phyloP scores from a whole-genome alignment of 1,140 invertebrate genomes.

The Penaeus japonicus region DNA sequence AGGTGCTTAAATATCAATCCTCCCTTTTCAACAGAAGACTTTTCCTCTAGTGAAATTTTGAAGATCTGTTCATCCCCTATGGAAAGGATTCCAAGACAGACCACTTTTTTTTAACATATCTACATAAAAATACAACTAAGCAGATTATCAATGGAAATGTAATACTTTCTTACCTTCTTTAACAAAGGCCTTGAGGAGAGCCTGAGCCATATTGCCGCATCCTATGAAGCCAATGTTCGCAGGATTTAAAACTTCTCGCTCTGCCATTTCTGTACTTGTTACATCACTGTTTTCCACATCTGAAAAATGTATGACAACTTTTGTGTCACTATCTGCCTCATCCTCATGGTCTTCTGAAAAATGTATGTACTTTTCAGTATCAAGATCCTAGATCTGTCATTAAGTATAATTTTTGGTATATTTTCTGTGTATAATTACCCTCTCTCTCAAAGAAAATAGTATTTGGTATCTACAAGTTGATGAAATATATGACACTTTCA shows the following conservation, averaged over 20 bases:
- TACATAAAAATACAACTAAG: not conserved
- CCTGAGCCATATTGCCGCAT: slow-evolving; percentile 44
- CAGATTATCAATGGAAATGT: not conserved
- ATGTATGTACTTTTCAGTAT: not conserved
- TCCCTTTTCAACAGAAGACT: no score
- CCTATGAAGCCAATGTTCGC: slow-evolving; percentile 39
- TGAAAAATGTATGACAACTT: not conserved
- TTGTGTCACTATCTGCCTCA: no score
- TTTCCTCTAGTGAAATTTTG: no score
- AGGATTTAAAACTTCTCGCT: slow-evolving; percentile 1
- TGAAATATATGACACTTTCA: no score
- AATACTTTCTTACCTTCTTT: slow-evolving; percentile 19
- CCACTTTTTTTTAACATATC: not conserved
- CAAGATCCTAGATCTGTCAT: no score
- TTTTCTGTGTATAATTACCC: no score
- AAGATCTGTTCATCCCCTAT: no score
- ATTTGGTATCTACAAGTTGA: no score
- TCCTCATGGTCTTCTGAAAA: not conserved
- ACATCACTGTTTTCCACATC: not conserved
- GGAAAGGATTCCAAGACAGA: no score
- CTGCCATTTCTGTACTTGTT: not conserved
- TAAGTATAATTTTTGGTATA: no score
- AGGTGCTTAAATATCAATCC: no score
- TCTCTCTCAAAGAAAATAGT: no score
- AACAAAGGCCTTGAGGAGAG: slow-evolving; percentile 28